Evolutionary conservation across 2,797 vertebrate species (phyloP).

Genomic region (Acanthopagrus latus): DNA sequence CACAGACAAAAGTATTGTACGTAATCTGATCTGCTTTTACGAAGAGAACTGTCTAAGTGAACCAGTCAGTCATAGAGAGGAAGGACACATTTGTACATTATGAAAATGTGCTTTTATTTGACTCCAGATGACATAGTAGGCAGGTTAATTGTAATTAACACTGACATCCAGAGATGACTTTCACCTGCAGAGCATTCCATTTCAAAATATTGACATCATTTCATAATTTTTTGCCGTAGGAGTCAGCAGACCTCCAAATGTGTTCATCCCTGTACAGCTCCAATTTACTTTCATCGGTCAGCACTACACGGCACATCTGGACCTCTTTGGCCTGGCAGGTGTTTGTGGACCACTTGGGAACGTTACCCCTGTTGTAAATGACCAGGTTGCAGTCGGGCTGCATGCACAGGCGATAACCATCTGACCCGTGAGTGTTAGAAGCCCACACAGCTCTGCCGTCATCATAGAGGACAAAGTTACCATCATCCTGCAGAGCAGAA

Average conservation of each 20-base stretch:
- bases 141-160: not conserved
- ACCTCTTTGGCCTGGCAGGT: accelerated
- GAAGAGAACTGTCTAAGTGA: too few relatives aligned
- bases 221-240: conserved; percentile 26
- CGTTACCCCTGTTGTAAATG: conserved; percentile 10
- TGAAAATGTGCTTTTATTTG: not conserved
- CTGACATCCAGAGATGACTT: not conserved
- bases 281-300: conserved; percentile 43
- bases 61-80: too few relatives aligned
- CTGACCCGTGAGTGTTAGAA: not conserved
- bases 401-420: conserved; percentile 31
- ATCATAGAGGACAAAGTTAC: conserved; percentile 66
- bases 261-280: not conserved
- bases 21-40: too few relatives aligned
- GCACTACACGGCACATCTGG: conserved; percentile 13
- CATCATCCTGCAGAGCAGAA: conserved; percentile 49
- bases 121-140: not conserved
- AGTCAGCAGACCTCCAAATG: conserved; percentile 22
- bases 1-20: too few relatives aligned
- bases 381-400: conserved; percentile 72
- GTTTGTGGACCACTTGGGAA: conserved; percentile 14
- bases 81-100: not conserved
- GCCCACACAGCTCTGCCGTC: conserved; percentile 59
- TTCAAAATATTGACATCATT: not conserved
- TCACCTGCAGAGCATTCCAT: not conserved